These are phyloP conservation scores for Cranoglanis bouderius DNA, from an alignment of 2,113 vertebrate genomes.

Conservation along the genomic window DNA sequence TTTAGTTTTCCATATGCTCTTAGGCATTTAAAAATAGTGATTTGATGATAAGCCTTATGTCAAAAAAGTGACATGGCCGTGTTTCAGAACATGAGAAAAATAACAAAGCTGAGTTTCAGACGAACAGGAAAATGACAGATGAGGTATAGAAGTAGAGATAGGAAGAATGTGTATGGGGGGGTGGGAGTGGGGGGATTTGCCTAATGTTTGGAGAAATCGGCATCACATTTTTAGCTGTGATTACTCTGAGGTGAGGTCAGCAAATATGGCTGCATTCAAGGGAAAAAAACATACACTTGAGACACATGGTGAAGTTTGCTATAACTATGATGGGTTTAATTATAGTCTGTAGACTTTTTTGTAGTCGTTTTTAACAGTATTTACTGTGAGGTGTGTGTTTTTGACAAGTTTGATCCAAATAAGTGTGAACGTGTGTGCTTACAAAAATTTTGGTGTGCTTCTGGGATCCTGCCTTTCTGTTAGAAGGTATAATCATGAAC, in stretches of 20 bases:
- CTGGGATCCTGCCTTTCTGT: neutral
- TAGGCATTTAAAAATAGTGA: neutral
- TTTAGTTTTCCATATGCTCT: neutral
- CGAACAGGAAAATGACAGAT: neutral
- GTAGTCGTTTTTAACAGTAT: neutral
- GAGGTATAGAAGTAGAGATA: neutral
- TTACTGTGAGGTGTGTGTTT: neutral
- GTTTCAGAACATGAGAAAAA: neutral
- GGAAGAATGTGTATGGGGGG: neutral
- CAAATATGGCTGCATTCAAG: neutral
- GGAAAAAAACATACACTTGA: neutral
- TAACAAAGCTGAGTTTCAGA: neutral
- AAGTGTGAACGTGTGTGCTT: neutral
- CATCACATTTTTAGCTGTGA: slow-evolving; percentile 13
- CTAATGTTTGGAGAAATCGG: neutral
- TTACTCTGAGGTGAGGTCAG: slow-evolving; percentile 6
- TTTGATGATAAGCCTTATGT: neutral
- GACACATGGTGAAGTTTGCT: neutral
- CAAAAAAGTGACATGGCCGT: neutral
- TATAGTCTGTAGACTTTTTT: neutral
- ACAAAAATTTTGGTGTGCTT: neutral
- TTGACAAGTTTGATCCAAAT: neutral
- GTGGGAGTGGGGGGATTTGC: neutral
- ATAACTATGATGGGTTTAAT: neutral
- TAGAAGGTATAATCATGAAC: neutral